Evolutionary conservation across 2,888 invertebrate species (phyloP), one percentile per base, ranked within the genome.

Genomic region (Euclidia mi): DNA sequence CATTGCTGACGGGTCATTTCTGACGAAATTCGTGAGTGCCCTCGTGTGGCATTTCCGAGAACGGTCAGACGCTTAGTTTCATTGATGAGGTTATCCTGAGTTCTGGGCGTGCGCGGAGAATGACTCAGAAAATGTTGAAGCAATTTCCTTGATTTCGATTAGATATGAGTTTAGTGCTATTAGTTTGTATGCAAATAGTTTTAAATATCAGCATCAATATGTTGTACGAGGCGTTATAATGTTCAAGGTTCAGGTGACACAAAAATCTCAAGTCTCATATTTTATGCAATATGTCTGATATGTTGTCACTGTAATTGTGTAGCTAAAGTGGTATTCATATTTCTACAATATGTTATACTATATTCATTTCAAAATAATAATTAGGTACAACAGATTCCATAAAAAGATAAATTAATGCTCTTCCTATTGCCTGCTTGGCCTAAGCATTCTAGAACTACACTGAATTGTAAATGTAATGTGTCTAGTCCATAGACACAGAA

Each of bases 21-120:
- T 40, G 17, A 52, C 53, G 53, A 46, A 61, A 51, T 60, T 51
- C 32, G n/a, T 31, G 32, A 44, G 12, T 52, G 18, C 18, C 4
- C 9, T 43, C 34, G 15, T 11, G 12, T 63, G 37, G 58, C 35
- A 60, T 63, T 64, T 60, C 55, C 32, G 45, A 56, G 53, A 64
- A 55, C 45, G 44, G 51, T 64, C 56, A 58, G 65, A 52, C 58
- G 62, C 59, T 71, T 61, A 57, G 59, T 67, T 78, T 68, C 75
- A 76, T 81, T 67, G 81, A 80, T 82, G 81, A 85, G 86, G 84
- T 88, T 88, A 89, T 84, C 78, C 82, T 71, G 70, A 73, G 69
- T 68, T 78, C 75, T 85, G 86, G 82, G 88, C 89, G 80, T 91
- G 90, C 90, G 91, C 90, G 79, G 29, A 56, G 50, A 38, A 55